These are phyloP conservation scores for Suncus etruscus DNA, from an alignment of 2,113 vertebrate species.

Conservation along the genomic window DNA sequence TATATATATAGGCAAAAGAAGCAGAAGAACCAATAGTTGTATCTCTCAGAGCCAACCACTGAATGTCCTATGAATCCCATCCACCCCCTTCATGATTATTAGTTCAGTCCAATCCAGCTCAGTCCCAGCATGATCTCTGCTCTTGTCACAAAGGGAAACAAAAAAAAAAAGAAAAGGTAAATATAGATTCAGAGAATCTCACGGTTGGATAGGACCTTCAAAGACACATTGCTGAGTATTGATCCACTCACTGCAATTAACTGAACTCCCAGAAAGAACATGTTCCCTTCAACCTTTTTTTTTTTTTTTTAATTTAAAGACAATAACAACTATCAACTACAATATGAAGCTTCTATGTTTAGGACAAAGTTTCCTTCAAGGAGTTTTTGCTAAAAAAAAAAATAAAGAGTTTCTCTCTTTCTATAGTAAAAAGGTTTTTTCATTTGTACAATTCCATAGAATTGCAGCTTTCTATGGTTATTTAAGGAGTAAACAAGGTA, in stretches of 20 bases:
- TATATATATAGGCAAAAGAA: not conserved
- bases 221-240: constrained; percentile 55
- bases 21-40: not conserved
- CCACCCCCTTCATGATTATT: not conserved
- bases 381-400: constrained; percentile 47
- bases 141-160: not conserved
- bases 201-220: constrained; percentile 66
- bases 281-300: constrained; percentile 9
- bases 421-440: constrained; percentile 50
- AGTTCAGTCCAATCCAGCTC: not conserved
- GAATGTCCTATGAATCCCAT: not conserved
- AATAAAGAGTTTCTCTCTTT: not conserved
- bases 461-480: too few species aligned
- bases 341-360: constrained; percentile 22
- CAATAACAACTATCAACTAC: constrained; percentile 27
- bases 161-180: constrained; percentile 66
- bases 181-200: constrained; percentile 68
- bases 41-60: not conserved
- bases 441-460: not conserved
- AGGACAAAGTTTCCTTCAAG: constrained; percentile 50
- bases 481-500: too few species aligned
- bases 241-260: constrained; percentile 68
- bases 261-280: constrained; percentile 55
- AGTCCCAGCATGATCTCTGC: not conserved
- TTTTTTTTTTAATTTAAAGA: too few species aligned